These are phyloP conservation scores for Anomalospiza imberbis DNA, from an alignment of 2,797 vertebrate genomes.

Conservation along the genomic window DNA sequence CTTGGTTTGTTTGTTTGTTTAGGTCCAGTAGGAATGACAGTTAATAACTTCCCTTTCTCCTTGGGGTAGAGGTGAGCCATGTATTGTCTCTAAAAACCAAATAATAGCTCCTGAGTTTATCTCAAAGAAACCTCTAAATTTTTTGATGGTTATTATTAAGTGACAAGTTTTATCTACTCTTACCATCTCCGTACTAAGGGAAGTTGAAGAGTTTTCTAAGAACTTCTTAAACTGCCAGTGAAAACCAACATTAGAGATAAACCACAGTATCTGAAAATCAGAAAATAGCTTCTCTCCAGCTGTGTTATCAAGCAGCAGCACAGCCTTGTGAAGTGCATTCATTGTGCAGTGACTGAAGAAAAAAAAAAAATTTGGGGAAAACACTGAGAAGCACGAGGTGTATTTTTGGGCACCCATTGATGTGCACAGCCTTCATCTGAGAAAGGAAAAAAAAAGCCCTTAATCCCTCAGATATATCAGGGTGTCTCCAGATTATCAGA, in stretches of 20 bases:
- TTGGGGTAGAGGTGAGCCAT: neutral
- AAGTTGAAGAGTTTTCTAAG: conserved; percentile 46
- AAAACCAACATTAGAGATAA: conserved; percentile 46
- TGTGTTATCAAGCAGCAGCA: conserved; percentile 29
- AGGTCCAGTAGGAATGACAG: neutral
- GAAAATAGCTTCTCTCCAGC: conserved; percentile 50
- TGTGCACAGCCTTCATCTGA: neutral
- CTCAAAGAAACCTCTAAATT: neutral
- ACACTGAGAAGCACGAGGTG: neutral
- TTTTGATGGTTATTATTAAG: neutral
- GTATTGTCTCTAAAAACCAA: neutral
- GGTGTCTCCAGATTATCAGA: neutral
- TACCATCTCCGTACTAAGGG: neutral
- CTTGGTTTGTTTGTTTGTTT: neutral
- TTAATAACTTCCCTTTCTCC: neutral
- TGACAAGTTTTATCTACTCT: neutral
- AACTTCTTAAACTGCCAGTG: conserved; percentile 41
- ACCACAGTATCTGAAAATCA: conserved; percentile 23
- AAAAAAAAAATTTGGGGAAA: neutral
- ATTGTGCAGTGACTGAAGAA: neutral
- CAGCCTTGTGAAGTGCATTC: neutral
- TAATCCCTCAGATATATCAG: neutral
- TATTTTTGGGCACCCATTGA: neutral
- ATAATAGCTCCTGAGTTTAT: neutral
- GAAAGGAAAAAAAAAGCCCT: neutral